These are phyloP conservation scores for Telenomus remus DNA, from an alignment of 1,140 invertebrate genomes.

Conservation along the genomic window DNA sequence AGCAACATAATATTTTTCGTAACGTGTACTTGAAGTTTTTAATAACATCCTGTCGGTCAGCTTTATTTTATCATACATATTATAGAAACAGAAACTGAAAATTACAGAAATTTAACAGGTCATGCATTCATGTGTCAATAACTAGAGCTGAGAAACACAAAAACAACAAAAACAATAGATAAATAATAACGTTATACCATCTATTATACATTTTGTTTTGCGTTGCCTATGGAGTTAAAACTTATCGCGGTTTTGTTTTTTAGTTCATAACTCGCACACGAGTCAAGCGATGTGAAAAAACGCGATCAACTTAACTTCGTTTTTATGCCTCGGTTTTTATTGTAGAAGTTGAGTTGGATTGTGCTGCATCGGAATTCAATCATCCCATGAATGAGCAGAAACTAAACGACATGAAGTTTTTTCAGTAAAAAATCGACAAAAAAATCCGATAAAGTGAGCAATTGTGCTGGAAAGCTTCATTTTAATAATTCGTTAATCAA, in stretches of 20 bases:
- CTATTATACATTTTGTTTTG: slow-evolving; percentile 4
- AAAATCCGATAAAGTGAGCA: too few species aligned
- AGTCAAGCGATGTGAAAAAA: slow-evolving; percentile 9
- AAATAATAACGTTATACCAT: slow-evolving; percentile 31
- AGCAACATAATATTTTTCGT: too few species aligned
- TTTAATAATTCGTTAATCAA: neutral
- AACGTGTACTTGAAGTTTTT: too few species aligned
- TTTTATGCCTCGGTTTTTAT: slow-evolving; percentile 12
- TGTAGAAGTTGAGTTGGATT: slow-evolving; percentile 10
- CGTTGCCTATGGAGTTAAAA: slow-evolving; percentile 11
- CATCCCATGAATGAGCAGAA: slow-evolving; percentile 9
- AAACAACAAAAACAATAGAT: slow-evolving; percentile 14
- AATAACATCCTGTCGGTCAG: too few species aligned
- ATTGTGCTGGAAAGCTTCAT: too few species aligned
- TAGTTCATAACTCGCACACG: slow-evolving; percentile 7
- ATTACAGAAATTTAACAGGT: too few species aligned
- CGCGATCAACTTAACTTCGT: slow-evolving; percentile 7
- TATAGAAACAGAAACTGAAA: too few species aligned
- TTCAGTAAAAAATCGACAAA: too few species aligned
- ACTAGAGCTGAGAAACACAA: neutral
- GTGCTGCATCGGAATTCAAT: slow-evolving; percentile 13
- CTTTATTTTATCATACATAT: too few species aligned
- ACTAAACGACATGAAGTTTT: slow-evolving; percentile 8
- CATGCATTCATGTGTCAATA: too few species aligned
- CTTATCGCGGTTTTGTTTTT: slow-evolving; percentile 10